phyloP scores from a whole-genome alignment of 1,140 invertebrate genomes.

The Gyrodactylus salaris region DNA sequence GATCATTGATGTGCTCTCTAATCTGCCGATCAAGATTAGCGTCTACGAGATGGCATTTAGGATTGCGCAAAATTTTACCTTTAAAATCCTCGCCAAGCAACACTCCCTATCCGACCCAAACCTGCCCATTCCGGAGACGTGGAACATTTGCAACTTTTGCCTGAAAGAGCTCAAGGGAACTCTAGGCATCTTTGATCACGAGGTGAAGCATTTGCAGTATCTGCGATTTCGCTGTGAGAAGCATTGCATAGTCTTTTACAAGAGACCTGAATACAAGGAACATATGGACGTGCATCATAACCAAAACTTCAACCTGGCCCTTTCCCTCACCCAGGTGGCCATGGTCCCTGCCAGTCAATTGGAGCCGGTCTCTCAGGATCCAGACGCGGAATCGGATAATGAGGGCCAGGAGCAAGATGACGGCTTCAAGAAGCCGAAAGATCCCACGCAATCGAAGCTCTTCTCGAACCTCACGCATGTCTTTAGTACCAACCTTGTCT shows the following conservation, averaged over 20 bases:
- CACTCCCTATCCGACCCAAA: background rate
- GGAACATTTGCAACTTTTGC: slow-evolving; percentile 1
- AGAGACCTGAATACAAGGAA: background rate
- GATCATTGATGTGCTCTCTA: background rate
- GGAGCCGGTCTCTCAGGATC: background rate
- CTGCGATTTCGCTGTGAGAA: background rate
- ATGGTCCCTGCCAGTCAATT: no score
- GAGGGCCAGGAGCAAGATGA: background rate
- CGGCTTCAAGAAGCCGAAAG: background rate
- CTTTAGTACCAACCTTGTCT: background rate
- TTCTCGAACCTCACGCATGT: background rate
- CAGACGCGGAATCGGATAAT: background rate
- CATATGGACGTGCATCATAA: background rate
- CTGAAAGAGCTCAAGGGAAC: slow-evolving; percentile 1
- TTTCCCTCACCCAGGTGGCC: no score
- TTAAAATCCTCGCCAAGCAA: background rate
- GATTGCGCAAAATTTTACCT: background rate
- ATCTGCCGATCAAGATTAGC: background rate
- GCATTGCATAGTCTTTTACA: background rate
- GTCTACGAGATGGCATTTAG: background rate
- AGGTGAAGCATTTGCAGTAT: background rate
- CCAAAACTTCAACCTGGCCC: no score
- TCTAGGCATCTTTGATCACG: slow-evolving; percentile 2
- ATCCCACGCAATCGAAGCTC: background rate
- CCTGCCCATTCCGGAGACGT: background rate